phyloP scores from a whole-genome alignment of 2,888 invertebrate genomes.

The Habrosyne pyritoides region DNA sequence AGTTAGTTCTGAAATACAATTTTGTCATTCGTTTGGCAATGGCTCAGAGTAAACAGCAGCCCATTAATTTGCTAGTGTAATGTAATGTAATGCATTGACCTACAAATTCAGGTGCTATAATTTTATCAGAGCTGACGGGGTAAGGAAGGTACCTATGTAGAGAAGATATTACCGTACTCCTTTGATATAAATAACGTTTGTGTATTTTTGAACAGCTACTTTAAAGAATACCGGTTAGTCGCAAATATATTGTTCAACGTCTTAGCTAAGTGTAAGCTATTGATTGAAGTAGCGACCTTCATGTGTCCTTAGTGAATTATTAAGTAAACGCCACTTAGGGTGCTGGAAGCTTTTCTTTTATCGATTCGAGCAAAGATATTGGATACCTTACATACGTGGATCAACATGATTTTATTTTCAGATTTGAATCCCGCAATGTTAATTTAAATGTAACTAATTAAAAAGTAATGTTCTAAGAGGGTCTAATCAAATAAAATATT shows the following conservation, averaged over 20 bases:
- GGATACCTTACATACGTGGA: too few species aligned
- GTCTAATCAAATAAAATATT: too few species aligned
- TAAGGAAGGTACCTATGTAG: constrained; percentile 21
- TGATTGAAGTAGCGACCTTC: background rate
- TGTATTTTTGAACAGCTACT: background rate
- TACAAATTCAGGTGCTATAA: constrained; percentile 45
- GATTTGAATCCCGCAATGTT: too few species aligned
- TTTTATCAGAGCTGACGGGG: constrained; percentile 25
- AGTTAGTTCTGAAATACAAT: background rate
- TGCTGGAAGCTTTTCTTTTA: background rate
- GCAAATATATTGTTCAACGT: background rate
- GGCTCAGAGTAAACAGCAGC: constrained; percentile 36
- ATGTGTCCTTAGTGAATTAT: background rate
- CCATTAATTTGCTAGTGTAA: constrained; percentile 45
- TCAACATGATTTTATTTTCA: too few species aligned
- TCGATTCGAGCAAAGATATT: background rate
- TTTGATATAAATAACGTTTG: constrained; percentile 6
- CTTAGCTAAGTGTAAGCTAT: background rate
- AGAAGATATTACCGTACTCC: constrained; percentile 57
- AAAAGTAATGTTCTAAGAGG: too few species aligned
- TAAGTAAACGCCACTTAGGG: background rate
- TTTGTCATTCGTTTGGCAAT: constrained; percentile 28
- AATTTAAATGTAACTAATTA: too few species aligned
- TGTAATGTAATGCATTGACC: constrained; percentile 45
- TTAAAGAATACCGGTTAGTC: too few species aligned